Base-by-base conservation (phyloP, 1,140 invertebrate genomes). In the Pararge aegeria region DNA sequence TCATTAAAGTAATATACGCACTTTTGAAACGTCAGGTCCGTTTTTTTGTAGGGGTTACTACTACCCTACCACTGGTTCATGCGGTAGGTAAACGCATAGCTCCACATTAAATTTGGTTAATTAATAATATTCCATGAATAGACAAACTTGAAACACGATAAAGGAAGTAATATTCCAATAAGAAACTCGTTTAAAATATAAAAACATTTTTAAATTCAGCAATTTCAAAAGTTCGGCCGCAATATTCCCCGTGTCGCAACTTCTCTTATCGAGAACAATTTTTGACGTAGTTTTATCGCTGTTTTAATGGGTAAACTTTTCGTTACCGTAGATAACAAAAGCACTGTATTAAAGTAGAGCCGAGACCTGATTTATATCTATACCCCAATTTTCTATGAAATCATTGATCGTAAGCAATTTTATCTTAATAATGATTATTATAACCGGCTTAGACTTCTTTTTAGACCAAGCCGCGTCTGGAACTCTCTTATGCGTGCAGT, bases 211-310 rank as follows among this genome's bases (percentile, higher is more conserved):
- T 46, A 46, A 46, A 46, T 46, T 46, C 42, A 46, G 42, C 42
- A 46, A 46, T 46, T 46, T 12, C 42, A 18, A 46, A 46, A 46
- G 16, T 46, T 46, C 7, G 19, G 18, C 16, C 42, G 42, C 42
- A 46, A 46, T 46, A 46, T 46, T 46, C 42, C 18, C 42, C 42
- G 42, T 16, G 16, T 46, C 42, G 42, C 42, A 46, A 46, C 42
- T 46, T 46, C 18, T 20, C 42, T 46, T 46, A 46, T 46, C 42
- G 42, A 46, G 42, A 46, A 46, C 19, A 46, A 46, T 46, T 46
- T 46, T 46, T 46, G 42, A 46, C 42, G 42, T 46, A 54, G 40
- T 42, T 42, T 54, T 42, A 54, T 42, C 21, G 40, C 21, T 54
- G 13, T 18, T 42, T 54, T 42, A 18, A 54, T 42, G 21, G 13